A percentile compares a stretch with the other conserved stretches of the same genome.
These are phyloP conservation scores for Meliscaeva auricollis DNA, from an alignment of 2,888 invertebrate genomes.

Conservation along the genomic window DNA sequence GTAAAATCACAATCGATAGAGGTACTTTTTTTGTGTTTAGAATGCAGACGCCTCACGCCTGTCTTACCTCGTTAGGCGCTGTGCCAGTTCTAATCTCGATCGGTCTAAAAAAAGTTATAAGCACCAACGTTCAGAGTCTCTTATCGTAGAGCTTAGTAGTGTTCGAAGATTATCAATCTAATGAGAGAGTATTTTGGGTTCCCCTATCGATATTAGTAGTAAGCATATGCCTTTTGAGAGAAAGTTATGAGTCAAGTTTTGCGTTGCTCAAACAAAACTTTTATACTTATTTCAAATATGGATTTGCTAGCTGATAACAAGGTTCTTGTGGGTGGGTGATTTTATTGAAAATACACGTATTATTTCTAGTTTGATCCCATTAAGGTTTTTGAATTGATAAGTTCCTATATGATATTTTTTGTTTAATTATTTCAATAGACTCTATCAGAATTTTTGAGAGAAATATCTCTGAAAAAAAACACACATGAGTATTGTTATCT, in stretches of 20 bases:
- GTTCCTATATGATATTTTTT: too few species aligned
- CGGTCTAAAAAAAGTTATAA: neutral
- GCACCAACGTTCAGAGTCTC: neutral
- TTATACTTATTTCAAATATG: neutral
- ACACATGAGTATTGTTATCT: slow-evolving; percentile 40
- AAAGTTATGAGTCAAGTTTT: slow-evolving; percentile 12
- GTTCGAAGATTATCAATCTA: slow-evolving; percentile 13
- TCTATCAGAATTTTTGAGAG: slow-evolving; percentile 27
- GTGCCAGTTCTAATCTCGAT: slow-evolving; percentile 23
- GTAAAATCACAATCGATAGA: neutral
- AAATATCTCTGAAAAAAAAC: slow-evolving; percentile 19
- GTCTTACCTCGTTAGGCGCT: slow-evolving; percentile 10
- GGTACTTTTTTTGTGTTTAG: neutral
- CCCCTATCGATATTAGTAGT: neutral
- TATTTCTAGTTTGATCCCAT: slow-evolving; percentile 13
- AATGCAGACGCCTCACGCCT: neutral
- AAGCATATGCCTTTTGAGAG: neutral
- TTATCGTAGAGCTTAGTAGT: neutral
- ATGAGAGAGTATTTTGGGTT: slow-evolving; percentile 10
- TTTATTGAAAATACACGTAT: neutral
- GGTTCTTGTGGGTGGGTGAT: slow-evolving; percentile 62
- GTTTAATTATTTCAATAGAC: too few species aligned
- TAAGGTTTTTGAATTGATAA: slow-evolving; percentile 10
- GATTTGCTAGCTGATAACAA: slow-evolving; percentile 7
- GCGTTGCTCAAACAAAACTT: slow-evolving; percentile 3